These are phyloP conservation scores for Callospermophilus lateralis DNA, from an alignment of 2,113 vertebrate species.

Conservation along the genomic window DNA sequence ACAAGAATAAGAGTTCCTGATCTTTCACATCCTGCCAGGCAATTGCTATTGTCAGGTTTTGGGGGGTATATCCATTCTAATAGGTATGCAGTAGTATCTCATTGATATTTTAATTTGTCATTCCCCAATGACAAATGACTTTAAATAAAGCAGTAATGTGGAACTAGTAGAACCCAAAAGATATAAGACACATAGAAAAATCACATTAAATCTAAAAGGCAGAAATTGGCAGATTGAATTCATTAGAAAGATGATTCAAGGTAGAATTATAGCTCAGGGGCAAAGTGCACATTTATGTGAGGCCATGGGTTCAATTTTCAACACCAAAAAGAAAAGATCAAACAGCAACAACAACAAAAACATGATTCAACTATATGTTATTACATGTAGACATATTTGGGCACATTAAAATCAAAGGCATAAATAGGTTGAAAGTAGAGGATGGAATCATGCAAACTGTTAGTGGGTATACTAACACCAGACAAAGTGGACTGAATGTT, in stretches of 20 bases:
- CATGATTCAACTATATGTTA: background rate
- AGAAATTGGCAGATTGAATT: background rate
- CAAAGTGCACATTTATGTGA: background rate
- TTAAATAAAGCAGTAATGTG: background rate
- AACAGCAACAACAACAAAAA: background rate
- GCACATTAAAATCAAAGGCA: background rate
- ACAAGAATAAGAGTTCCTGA: background rate
- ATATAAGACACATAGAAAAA: background rate
- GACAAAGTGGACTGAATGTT: background rate
- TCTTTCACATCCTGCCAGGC: background rate
- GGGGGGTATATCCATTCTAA: background rate
- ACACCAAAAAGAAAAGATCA: too few species aligned
- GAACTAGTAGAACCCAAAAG: background rate
- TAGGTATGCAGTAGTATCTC: background rate
- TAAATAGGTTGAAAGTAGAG: background rate
- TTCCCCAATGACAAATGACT: background rate
- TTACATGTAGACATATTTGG: background rate
- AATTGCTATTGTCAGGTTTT: background rate
- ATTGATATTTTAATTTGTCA: background rate
- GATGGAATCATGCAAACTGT: background rate
- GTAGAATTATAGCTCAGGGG: background rate
- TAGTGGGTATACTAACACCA: background rate
- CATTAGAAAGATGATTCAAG: background rate
- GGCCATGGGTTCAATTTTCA: background rate
- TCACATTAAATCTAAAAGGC: background rate